Evolutionary conservation across 2,888 invertebrate genomes (phyloP), one percentile per base, ranked within the genome.

Genomic region (Zele albiditarsus): DNA sequence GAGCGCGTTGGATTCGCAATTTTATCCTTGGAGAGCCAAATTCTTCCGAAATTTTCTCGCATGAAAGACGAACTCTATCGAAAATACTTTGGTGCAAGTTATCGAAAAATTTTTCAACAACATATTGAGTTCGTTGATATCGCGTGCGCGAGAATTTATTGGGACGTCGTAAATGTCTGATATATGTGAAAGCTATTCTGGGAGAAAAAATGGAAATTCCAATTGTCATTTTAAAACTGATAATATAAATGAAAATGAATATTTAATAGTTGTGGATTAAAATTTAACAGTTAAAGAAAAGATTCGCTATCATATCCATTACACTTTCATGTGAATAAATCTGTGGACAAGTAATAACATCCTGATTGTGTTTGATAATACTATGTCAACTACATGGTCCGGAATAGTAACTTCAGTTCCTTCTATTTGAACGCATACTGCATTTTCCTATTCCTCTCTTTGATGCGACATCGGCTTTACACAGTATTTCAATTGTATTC

Each of bases 341-440:
- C 20, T 53, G n/a, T 5, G 12, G 12, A 1, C 8, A 38, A 38
- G 38, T 38, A 38, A 38, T 38, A 38, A 38, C 38, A 38, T 38
- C 38, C 38, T 38, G 38, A 38, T 38, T 38, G 38, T 31, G 31
- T 38, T 38, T 8, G 12, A 38, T 38, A 8, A 38, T 38, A 38
- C 8, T 6, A 38, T 38, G 12, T 12, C 0, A 38, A 38, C 12
- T 38, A 12, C 38, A 38, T 38, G 38, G 38, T 38, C 8, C 38
- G 8, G 38, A 31, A 73, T 57, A 65, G 5, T 4, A 67, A 25
- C 5, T 46, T 27, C 27, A 74, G 31, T 68, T 75, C 38, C 60
- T 25, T 69, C 76, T 82, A 87, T 87, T 83, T 86, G 84, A 72
- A 88, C 83, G 46, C 82, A 76, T 62, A 77, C 78, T 10, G 83